Percentiles rank a stretch among this genome's conserved stretches.
Conservation (phyloP, 2,113 vertebrate genomes). For the Hymenochirus boettgeri region DNA sequence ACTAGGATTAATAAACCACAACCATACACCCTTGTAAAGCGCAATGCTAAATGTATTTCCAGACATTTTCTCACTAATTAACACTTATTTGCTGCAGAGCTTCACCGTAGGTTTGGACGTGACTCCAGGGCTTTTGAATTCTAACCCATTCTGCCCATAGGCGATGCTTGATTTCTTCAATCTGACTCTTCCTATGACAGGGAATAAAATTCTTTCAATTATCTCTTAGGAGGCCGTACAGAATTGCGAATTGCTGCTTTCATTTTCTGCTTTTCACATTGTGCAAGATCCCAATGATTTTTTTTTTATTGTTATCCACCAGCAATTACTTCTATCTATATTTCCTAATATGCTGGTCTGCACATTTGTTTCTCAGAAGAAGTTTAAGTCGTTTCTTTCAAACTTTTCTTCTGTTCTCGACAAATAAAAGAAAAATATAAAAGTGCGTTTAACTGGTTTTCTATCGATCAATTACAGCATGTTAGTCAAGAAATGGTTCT, state of each 20-base stretch:
- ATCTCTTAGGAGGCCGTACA: slow-evolving; percentile 10
- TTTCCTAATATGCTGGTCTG: no score
- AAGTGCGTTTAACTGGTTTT: no score
- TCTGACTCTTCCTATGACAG: slow-evolving; percentile 8
- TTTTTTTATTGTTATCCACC: slow-evolving; percentile 15
- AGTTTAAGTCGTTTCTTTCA: no score
- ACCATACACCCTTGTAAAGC: no score
- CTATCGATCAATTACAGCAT: no score
- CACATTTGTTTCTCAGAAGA: no score
- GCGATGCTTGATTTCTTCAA: slow-evolving; percentile 21
- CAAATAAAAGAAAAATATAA: no score
- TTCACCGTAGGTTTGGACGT: slow-evolving; percentile 11
- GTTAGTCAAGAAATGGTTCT: no score
- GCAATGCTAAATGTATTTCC: slow-evolving; percentile 26
- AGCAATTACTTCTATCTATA: no score
- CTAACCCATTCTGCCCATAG: slow-evolving; percentile 20
- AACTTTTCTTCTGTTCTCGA: no score
- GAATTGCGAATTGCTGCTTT: background rate
- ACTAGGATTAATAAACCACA: no score
- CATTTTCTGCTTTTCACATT: slow-evolving; percentile 15
- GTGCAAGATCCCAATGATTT: slow-evolving; percentile 4
- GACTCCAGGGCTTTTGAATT: slow-evolving; percentile 32
- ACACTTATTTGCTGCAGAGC: slow-evolving; percentile 11
- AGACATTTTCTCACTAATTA: slow-evolving; percentile 20
- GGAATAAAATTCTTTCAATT: slow-evolving; percentile 27